A percentile compares a stretch with the other conserved stretches of the same genome.
These are phyloP conservation scores for Columbina picui DNA, from an alignment of 2,113 vertebrate genomes.

Conservation along the genomic window DNA sequence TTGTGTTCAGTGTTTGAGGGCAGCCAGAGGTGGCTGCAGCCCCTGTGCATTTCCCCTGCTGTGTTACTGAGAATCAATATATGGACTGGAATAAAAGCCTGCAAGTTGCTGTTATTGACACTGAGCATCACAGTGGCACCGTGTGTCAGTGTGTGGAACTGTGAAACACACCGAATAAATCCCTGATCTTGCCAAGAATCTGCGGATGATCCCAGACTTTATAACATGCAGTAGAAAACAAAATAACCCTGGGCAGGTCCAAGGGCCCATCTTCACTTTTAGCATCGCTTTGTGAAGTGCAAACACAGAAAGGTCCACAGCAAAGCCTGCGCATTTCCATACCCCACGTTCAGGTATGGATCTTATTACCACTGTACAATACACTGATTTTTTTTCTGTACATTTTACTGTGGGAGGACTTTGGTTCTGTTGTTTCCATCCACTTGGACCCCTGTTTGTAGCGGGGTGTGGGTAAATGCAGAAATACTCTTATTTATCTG, in stretches of 20 bases:
- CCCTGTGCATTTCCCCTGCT: not conserved
- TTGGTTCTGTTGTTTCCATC: not conserved
- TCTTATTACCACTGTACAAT: accelerated
- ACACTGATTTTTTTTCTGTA: accelerated
- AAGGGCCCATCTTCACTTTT: not conserved
- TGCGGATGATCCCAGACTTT: not conserved
- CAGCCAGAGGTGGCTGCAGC: not conserved
- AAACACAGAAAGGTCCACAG: not conserved
- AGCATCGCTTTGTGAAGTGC: not conserved
- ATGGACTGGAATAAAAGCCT: not conserved
- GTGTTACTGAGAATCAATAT: not conserved
- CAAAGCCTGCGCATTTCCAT: not conserved
- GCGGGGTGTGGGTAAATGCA: not conserved
- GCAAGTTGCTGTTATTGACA: not conserved
- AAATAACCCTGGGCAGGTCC: accelerated
- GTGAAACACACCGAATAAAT: not conserved
- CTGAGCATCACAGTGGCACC: not conserved
- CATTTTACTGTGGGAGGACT: not conserved
- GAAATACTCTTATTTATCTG: not conserved
- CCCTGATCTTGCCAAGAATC: not conserved
- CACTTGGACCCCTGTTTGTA: not conserved
- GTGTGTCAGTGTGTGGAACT: not conserved
- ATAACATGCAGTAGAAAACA: accelerated
- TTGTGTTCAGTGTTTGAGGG: not conserved
- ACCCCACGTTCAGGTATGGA: accelerated